Evolutionary conservation across 1,140 invertebrate species (phyloP), one percentile per base, ranked within the genome.

Genomic region (Drosophila mojavensis): DNA sequence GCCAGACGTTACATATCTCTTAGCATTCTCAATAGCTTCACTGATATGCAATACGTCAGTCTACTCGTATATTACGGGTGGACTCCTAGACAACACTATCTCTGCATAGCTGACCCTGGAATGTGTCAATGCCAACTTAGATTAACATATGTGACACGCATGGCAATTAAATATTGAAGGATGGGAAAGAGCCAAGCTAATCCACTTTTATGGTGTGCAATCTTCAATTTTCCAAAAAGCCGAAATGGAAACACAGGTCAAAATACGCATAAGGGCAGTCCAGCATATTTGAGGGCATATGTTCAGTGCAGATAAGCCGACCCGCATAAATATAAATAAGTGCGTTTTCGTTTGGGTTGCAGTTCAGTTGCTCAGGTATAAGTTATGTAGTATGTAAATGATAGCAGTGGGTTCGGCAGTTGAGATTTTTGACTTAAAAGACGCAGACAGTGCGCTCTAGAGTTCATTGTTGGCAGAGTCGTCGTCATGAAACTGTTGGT

Each of bases 401-500:
- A 26, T 28, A 54, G 7, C 5, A 6, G 30, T 63, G 30, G 51
- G 43, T 50, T n/a, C n/a, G 11, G 9, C 5, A 30, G 11, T 1
- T 15, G n/a, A 15, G n/a, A 24, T 15, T 53, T 15, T 39, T 15
- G 20, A 5, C 63, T 61, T 73, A 73, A 61, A 73, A 72, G 55
- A 33, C n/a, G n/a, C 2, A 4, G 4, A n/a, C 10, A 2, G 6
- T 9, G 1, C 50, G 1, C 2, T 4, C 0, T 30, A n/a, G n/a
- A 55, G 41, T 24, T 67, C 70, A 73, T 47, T 47, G 28, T 36
- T 59, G 10, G 55, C 47, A 45, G 30, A 54, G 20, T 45, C n/a
- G 33, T 53, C 24, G 30, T n/a, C 15, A 77, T 79, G 69, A 63
- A 80, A 15, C 24, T 72, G 15, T 13, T 68, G 41, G 74, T 79